These are phyloP conservation scores for Telenomus remus DNA, from an alignment of 1,140 invertebrate genomes.

Conservation along the genomic window DNA sequence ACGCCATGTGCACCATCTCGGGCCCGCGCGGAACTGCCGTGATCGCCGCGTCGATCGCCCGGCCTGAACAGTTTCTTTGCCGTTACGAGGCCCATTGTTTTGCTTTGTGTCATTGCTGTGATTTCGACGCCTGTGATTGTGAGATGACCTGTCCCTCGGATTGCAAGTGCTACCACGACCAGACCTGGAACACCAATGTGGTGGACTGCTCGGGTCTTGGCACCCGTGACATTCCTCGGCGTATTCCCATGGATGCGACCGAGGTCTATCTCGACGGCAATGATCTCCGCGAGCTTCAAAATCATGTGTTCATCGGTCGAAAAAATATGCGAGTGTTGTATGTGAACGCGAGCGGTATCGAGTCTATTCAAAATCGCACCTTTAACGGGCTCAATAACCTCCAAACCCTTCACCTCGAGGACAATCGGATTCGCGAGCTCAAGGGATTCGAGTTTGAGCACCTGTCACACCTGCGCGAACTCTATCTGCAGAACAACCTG, in stretches of 20 bases:
- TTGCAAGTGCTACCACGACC: constrained; percentile 94
- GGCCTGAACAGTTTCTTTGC: constrained; percentile 90
- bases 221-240: constrained; percentile 84
- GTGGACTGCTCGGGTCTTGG: constrained; percentile 90
- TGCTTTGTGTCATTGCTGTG: constrained; percentile 92
- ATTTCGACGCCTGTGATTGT: constrained; percentile 96
- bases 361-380: constrained; percentile 91
- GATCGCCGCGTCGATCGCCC: constrained; percentile 79
- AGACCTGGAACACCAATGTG: constrained; percentile 93
- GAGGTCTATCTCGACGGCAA: constrained; percentile 94
- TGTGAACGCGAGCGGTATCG: constrained; percentile 90
- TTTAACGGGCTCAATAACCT: constrained; percentile 91
- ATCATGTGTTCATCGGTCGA: constrained; percentile 92
- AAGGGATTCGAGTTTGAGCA: constrained; percentile 94
- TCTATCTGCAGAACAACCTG: constrained; percentile 91
- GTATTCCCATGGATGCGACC: constrained; percentile 95
- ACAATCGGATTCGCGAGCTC: constrained; percentile 86
- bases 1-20: constrained; percentile 88
- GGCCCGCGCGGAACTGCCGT: constrained; percentile 84
- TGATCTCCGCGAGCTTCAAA: constrained; percentile 87
- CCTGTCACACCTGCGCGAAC: constrained; percentile 84
- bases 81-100: constrained; percentile 95
- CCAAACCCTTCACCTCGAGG: constrained; percentile 88
- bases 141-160: constrained; percentile 95
- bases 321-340: constrained; percentile 91